Evolutionary conservation across 2,888 invertebrate genomes (phyloP).

Genomic region (Clusia tigrina): DNA sequence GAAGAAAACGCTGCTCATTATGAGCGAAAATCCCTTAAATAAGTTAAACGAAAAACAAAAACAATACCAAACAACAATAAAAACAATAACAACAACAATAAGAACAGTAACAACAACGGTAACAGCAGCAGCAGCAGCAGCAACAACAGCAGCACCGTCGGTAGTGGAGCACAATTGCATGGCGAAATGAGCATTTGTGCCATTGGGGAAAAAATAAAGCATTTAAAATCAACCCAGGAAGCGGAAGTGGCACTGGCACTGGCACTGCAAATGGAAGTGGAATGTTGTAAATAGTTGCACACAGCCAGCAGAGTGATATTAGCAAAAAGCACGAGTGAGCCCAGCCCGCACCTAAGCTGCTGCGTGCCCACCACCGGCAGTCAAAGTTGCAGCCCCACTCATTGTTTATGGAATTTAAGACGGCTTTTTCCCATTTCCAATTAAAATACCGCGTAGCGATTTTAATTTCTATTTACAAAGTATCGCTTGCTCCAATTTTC

Average conservation of each 20-base stretch:
- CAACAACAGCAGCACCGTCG: background rate
- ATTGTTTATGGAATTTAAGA: too few species aligned
- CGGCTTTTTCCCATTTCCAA: too few species aligned
- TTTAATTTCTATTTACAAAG: too few species aligned
- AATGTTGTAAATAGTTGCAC: conserved; percentile 31
- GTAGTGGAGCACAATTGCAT: conserved; percentile 11
- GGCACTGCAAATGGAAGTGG: conserved; percentile 32
- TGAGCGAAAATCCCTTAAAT: conserved; percentile 33
- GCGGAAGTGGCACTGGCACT: conserved; percentile 27
- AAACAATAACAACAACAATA: conserved; percentile 4
- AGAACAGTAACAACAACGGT: background rate
- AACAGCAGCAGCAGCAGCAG: background rate
- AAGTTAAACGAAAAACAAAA: conserved; percentile 33
- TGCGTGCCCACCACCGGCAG: too few species aligned
- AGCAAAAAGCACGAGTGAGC: background rate
- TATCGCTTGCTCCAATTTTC: too few species aligned
- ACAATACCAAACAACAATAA: conserved; percentile 25
- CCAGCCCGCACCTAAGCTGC: too few species aligned
- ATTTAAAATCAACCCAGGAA: conserved; percentile 9
- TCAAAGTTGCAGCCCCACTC: too few species aligned
- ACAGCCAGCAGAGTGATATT: background rate
- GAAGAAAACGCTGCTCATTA: conserved; percentile 14
- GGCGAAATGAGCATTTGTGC: conserved; percentile 29
- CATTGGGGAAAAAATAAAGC: conserved; percentile 20
- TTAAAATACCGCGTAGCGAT: too few species aligned